phyloP scores from a whole-genome alignment of 2,797 vertebrate species.

The Nyctalus aviator region DNA sequence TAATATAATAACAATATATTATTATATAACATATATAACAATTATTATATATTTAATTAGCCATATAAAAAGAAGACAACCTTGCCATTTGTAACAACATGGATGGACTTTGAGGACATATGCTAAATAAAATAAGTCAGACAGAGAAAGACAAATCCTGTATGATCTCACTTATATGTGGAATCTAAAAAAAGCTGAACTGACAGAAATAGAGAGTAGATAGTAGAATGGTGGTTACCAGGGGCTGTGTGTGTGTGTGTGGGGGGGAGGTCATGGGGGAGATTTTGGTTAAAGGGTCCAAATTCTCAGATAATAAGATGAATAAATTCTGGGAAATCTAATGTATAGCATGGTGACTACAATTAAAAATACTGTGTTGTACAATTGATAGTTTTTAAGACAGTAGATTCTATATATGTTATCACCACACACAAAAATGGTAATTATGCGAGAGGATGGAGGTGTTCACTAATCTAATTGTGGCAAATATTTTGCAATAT shows the following conservation, averaged over 20 bases:
- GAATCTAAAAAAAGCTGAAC: constrained; percentile 7
- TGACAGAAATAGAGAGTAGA: not conserved
- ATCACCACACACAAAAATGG: not conserved
- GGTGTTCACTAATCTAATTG: not conserved
- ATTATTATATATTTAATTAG: not conserved
- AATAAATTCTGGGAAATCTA: not conserved
- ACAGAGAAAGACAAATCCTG: not conserved
- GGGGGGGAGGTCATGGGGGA: no score
- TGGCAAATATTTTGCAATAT: not conserved
- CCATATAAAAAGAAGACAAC: not conserved
- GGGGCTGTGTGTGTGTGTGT: not conserved
- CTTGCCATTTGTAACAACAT: not conserved
- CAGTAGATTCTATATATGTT: not conserved
- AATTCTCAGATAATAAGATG: not conserved
- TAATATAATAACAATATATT: no score
- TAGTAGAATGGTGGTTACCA: not conserved
- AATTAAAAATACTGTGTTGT: not conserved
- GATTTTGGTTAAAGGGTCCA: not conserved
- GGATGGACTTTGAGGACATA: not conserved
- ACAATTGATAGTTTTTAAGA: not conserved
- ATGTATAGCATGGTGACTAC: not conserved
- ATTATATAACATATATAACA: no score
- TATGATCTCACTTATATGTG: not conserved
- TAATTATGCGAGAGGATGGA: not conserved
- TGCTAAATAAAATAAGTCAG: not conserved